Evolutionary conservation across 2,113 vertebrate genomes (phyloP), one percentile per base, ranked within the genome.

Genomic region (Sorex araneus): DNA sequence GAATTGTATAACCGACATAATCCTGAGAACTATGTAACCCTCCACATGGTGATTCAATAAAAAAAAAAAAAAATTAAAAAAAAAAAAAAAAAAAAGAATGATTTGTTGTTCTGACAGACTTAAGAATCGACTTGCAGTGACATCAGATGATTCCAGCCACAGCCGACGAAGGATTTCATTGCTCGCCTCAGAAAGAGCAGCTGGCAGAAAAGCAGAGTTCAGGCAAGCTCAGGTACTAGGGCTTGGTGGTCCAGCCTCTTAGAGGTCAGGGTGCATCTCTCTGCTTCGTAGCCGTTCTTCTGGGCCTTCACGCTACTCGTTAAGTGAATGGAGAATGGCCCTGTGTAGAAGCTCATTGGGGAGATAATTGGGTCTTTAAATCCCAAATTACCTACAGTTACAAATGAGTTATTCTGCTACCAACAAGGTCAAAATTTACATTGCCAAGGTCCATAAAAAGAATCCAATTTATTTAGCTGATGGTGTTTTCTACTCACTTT

Each of bases 91-190:
- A n/a, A n/a, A 93, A 94, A 75, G 57, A 82, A 92, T 57, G 50
- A 45, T 79, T 80, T 79, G 8, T 63, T 50, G 87, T 32, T 89
- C 86, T 91, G 87, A 89, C 93, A 92, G 84, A 69, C 32, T 92
- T 89, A 86, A 84, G 50, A 60, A 89, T 47, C 77, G 34, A 64
- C 15, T 34, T 28, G 9, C 25, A 45, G 32, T 84, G 10, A 84
- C 8, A 47, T 75, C 67, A 89, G 32, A 84, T 21, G n/a, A 64
- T 67, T 81, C 60, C 54, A 89, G 76, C 34, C 63, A 70, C 5
- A 45, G 10, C 12, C 54, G 86, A 89, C 32, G 90, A 57, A n/a
- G 54, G 85, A 43, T 60, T 85, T 47, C 69, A 81, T 63, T 86
- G 32, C 50, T 76, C 57, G 23, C 57, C 21, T 16, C 18, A 23